Conservation (phyloP, 1,140 invertebrate species). For the Pteromalus puparum region DNA sequence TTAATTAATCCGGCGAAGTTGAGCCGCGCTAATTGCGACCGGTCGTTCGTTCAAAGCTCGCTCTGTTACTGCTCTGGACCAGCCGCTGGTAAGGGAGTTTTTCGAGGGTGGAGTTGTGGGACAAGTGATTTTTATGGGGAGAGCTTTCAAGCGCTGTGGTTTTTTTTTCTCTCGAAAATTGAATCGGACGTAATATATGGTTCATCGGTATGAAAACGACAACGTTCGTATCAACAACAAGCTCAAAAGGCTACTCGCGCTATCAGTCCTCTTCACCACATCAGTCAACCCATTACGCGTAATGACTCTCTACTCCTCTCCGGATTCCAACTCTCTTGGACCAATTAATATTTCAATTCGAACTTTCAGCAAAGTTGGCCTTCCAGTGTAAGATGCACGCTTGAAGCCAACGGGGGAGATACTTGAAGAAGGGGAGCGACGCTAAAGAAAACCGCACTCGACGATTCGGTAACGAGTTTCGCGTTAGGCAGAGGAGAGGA, state of each 20-base stretch:
- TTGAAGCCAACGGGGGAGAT: constrained; percentile 52
- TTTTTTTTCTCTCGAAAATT: neutral
- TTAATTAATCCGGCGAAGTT: constrained; percentile 71
- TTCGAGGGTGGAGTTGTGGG: neutral
- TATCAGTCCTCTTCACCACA: no score
- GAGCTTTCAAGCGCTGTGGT: neutral
- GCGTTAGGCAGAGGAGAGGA: neutral
- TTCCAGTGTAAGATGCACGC: neutral
- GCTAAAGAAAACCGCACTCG: constrained; percentile 50
- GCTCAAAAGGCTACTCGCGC: neutral
- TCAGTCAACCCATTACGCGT: neutral
- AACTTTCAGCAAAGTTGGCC: constrained; percentile 55
- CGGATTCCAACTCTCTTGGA: constrained; percentile 47
- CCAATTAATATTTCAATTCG: constrained; percentile 71
- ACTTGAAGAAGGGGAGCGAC: neutral
- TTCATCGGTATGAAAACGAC: no score
- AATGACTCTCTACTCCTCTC: neutral
- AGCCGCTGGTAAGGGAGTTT: neutral
- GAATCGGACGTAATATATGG: no score
- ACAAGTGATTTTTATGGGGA: constrained; percentile 1
- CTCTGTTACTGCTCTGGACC: neutral
- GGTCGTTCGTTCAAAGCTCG: constrained; percentile 56
- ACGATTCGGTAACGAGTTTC: constrained; percentile 51
- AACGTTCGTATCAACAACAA: neutral
- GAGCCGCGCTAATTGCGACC: constrained; percentile 70